A percentile compares a stretch with the other conserved stretches of the same genome.
Evolutionary conservation across 2,888 invertebrate species (phyloP).

Genomic region (Heliothis peltigera): DNA sequence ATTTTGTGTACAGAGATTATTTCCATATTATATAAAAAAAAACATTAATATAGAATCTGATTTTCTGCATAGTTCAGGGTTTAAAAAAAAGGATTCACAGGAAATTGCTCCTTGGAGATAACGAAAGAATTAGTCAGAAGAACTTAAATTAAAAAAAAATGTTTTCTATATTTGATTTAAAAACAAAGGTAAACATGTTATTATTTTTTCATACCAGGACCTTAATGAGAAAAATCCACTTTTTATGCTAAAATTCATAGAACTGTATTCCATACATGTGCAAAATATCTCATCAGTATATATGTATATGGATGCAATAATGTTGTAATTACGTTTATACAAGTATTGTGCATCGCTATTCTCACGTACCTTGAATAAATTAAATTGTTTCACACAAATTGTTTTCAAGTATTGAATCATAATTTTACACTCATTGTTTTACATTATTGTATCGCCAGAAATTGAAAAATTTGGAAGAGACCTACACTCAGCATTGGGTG

Average conservation of each 20-base stretch:
- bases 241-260: constrained; percentile 24
- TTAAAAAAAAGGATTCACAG: too few species aligned
- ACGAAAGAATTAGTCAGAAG: background rate
- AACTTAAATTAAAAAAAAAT: background rate
- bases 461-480: too few species aligned
- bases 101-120: background rate
- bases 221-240: constrained; percentile 32
- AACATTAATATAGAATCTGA: too few species aligned
- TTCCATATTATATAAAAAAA: too few species aligned
- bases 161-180: too few species aligned
- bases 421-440: constrained; percentile 27
- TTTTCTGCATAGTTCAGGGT: too few species aligned
- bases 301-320: constrained; percentile 11
- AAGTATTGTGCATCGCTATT: constrained; percentile 25
- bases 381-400: constrained; percentile 12
- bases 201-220: background rate
- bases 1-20: background rate
- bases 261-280: constrained; percentile 23
- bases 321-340: constrained; percentile 17
- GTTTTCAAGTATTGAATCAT: constrained; percentile 8
- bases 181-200: background rate
- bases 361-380: constrained; percentile 33
- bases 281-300: constrained; percentile 16
- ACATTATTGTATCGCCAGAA: too few species aligned
- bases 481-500: too few species aligned